Percentiles rank a stretch among this genome's conserved stretches.
Conservation (phyloP, 2,797 vertebrate species). For the Mastacembelus armatus region DNA sequence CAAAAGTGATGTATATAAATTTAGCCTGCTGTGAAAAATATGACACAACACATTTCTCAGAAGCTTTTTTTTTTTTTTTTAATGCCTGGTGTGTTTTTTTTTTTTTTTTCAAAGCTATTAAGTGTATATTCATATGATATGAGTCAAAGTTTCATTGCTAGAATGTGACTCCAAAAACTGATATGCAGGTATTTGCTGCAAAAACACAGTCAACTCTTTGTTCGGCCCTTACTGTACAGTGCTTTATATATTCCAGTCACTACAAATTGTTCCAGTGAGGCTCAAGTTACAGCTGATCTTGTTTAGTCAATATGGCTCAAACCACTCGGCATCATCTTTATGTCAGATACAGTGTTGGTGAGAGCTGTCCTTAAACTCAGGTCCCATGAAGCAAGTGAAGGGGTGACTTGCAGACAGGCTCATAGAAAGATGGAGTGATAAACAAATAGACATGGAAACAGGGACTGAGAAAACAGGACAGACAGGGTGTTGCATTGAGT, state of each 20-base stretch:
- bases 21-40: too few relatives aligned
- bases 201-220: too few relatives aligned
- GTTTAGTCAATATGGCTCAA: constrained; percentile 28
- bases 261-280: not conserved
- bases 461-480: constrained; percentile 31
- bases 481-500: constrained; percentile 32
- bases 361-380: constrained; percentile 29
- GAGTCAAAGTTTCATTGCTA: too few relatives aligned
- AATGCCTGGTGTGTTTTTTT: too few relatives aligned
- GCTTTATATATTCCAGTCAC: not conserved
- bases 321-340: constrained; percentile 10
- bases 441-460: constrained; percentile 27
- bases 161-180: too few relatives aligned
- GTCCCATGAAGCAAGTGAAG: constrained; percentile 12
- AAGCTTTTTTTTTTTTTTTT: too few relatives aligned
- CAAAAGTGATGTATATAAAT: not conserved
- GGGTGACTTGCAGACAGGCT: constrained; percentile 14
- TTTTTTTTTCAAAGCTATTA: too few relatives aligned
- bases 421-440: constrained; percentile 27
- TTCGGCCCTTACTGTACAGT: not conserved
- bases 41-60: too few relatives aligned
- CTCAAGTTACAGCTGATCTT: constrained; percentile 30
- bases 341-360: not conserved
- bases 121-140: too few relatives aligned
- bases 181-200: too few relatives aligned